Conservation (phyloP, 1,140 invertebrate species). For the Cydia fagiglandana region DNA sequence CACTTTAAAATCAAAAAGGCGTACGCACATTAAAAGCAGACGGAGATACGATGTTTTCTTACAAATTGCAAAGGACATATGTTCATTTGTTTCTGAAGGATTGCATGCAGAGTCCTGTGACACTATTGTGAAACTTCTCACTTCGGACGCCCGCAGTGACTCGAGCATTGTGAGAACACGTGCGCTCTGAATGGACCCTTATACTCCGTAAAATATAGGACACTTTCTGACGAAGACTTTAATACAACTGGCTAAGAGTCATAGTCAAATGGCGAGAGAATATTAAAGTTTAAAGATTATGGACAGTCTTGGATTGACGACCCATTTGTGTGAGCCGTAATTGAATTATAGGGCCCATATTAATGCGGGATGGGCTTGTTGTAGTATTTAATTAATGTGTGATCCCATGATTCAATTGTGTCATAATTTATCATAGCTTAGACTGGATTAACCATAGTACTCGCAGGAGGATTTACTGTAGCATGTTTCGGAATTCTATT, state of each 20-base stretch:
- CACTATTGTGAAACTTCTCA: constrained; percentile 66
- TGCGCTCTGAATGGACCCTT: constrained; percentile 65
- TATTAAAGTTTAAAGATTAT: constrained; percentile 7
- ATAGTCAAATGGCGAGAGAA: background rate
- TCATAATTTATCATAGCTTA: background rate
- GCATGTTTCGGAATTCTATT: too few species aligned
- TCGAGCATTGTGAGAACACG: constrained; percentile 62
- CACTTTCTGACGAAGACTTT: constrained; percentile 33
- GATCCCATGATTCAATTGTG: background rate
- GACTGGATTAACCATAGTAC: background rate
- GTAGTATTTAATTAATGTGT: constrained; percentile 26
- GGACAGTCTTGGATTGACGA: constrained; percentile 21
- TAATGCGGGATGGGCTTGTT: constrained; percentile 27
- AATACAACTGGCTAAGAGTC: constrained; percentile 46
- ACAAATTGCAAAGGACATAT: background rate
- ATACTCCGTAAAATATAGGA: constrained; percentile 36
- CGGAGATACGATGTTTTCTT: background rate
- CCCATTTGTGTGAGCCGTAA: constrained; percentile 47
- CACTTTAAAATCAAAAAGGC: background rate
- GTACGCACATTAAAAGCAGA: background rate
- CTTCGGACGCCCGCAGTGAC: constrained; percentile 63
- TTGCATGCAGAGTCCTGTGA: constrained; percentile 43
- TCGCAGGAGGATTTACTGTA: too few species aligned
- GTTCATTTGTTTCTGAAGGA: constrained; percentile 3
- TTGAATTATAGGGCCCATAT: constrained; percentile 64